Conservation (phyloP, 64 coral and sea anemone genomes). For the Actinia tenebrosa region DNA sequence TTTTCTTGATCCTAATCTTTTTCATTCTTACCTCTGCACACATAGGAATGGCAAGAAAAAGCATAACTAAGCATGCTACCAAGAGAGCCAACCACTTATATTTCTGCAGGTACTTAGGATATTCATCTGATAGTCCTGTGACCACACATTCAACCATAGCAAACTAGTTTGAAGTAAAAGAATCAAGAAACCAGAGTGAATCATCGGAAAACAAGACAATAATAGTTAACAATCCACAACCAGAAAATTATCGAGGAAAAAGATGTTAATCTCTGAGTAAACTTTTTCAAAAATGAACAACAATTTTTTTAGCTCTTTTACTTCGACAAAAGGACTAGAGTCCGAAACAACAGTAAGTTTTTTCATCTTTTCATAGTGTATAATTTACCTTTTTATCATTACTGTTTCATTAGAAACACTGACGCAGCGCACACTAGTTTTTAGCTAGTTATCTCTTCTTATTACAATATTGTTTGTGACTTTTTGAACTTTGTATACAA, state of each 20-base stretch:
- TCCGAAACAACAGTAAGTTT: too few species aligned
- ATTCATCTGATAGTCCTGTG: slow-evolving; percentile 88
- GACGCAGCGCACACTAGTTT: too few species aligned
- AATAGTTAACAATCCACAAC: neutral
- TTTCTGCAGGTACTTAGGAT: slow-evolving; percentile 76
- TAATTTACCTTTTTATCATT: too few species aligned
- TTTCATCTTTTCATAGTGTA: too few species aligned
- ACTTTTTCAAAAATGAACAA: too few species aligned
- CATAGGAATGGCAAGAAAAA: slow-evolving; percentile 74
- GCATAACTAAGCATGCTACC: slow-evolving; percentile 32
- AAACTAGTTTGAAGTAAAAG: slow-evolving; percentile 50
- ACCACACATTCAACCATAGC: slow-evolving; percentile 88
- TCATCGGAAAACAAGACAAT: neutral
- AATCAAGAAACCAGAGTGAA: neutral
- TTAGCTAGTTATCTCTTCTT: too few species aligned
- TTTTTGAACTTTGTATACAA: too few species aligned
- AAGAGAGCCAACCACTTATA: slow-evolving; percentile 75
- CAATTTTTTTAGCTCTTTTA: too few species aligned
- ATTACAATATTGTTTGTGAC: too few species aligned
- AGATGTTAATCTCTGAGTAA: neutral
- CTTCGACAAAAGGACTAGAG: too few species aligned
- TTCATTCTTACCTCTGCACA: slow-evolving; percentile 57
- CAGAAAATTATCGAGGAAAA: neutral
- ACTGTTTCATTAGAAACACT: too few species aligned
- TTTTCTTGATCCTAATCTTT: too few species aligned